Conservation (phyloP, 2,888 invertebrate genomes). For the Drosophila tanythrix region DNA sequence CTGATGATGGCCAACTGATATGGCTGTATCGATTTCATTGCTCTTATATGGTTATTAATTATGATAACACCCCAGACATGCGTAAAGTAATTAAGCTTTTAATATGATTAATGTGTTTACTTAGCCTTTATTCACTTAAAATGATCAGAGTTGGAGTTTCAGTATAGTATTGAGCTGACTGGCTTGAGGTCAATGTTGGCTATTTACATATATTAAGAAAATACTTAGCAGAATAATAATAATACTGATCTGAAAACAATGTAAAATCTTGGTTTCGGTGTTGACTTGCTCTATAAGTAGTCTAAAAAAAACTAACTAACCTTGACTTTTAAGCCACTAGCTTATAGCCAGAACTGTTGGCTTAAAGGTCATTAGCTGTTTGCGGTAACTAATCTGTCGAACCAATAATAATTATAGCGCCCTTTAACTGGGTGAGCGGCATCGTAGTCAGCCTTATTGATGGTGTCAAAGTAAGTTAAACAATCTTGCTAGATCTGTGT, state of each 20-base stretch:
- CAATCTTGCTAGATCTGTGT: conserved; percentile 30
- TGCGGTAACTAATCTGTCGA: conserved; percentile 30
- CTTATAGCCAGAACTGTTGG: conserved; percentile 7
- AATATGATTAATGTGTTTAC: conserved; percentile 35
- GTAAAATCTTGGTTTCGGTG: neutral
- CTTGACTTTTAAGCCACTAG: conserved; percentile 30
- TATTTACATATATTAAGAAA: neutral
- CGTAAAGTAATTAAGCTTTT: conserved; percentile 47
- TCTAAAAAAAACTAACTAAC: conserved; percentile 10
- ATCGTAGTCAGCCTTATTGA: conserved; percentile 67
- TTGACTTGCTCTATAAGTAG: conserved; percentile 15
- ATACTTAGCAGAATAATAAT: neutral
- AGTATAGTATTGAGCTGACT: neutral
- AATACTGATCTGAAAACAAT: neutral
- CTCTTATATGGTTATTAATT: conserved; percentile 53
- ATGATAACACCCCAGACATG: conserved; percentile 43
- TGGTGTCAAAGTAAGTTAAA: conserved; percentile 78
- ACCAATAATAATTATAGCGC: conserved; percentile 66
- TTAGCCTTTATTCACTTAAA: conserved; percentile 6
- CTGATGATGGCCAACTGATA: conserved; percentile 30
- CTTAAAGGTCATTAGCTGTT: conserved; percentile 25
- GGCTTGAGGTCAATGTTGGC: neutral
- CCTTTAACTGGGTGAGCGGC: conserved; percentile 75
- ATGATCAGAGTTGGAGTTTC: conserved; percentile 19
- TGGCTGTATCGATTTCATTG: conserved; percentile 36